A percentile compares a stretch with the other conserved stretches of the same genome.
phyloP scores from a whole-genome alignment of 2,113 vertebrate genomes.

The Nycticorax nycticorax region DNA sequence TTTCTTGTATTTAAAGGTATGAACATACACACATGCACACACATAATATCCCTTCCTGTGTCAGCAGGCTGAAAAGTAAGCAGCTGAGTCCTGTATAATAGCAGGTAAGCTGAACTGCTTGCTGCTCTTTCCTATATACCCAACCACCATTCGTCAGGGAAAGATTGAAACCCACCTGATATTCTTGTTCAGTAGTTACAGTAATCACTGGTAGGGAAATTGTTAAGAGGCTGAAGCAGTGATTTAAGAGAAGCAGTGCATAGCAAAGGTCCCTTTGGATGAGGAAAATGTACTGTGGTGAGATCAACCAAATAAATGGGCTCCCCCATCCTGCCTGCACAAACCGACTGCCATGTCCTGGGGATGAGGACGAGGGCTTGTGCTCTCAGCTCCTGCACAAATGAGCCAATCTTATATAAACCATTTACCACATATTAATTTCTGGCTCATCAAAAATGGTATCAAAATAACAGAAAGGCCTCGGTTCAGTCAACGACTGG shows the following conservation, averaged over 20 bases:
- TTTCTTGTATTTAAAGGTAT: background rate
- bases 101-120: background rate
- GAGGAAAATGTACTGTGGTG: background rate
- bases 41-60: background rate
- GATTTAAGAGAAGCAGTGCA: background rate
- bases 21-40: background rate
- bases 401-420: background rate
- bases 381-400: background rate
- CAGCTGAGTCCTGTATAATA: background rate
- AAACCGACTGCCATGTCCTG: background rate
- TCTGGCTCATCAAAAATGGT: background rate
- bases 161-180: background rate
- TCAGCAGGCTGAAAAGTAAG: background rate
- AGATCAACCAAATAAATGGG: background rate
- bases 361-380: background rate
- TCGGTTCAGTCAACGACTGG: background rate
- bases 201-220: background rate
- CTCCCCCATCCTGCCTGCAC: background rate
- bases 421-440: background rate
- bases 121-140: background rate
- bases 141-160: background rate
- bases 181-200: background rate
- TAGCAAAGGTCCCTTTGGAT: background rate
- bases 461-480: background rate
- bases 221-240: background rate